A percentile compares a stretch with the other conserved stretches of the same genome.
phyloP scores from a whole-genome alignment of 2,888 invertebrate genomes.

The Pseudococcus longispinus region DNA sequence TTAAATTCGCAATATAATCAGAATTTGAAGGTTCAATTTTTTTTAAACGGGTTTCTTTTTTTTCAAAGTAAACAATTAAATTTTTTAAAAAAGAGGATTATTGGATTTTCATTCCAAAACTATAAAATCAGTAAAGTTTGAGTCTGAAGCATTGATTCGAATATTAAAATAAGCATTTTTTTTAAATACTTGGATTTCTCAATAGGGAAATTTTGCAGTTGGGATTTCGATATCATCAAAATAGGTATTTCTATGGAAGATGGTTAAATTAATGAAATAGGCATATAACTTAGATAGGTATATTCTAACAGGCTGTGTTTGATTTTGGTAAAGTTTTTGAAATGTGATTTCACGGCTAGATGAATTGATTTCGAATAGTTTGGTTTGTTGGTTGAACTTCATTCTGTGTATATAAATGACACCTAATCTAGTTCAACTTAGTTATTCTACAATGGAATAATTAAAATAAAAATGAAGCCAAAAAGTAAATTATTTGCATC shows the following conservation, averaged over 20 bases:
- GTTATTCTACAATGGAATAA: not conserved
- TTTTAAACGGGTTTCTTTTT: too few species aligned
- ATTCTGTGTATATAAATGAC: not conserved
- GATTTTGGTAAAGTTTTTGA: not conserved
- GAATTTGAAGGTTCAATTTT: too few species aligned
- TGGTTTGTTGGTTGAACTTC: not conserved
- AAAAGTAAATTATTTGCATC: not conserved
- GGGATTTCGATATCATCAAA: not conserved
- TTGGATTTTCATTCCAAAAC: too few species aligned
- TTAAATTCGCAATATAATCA: too few species aligned
- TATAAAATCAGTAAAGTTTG: too few species aligned
- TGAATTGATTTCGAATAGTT: not conserved
- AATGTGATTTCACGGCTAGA: slow-evolving; percentile 16
- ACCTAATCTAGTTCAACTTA: not conserved
- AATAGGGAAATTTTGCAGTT: not conserved
- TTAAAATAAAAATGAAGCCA: not conserved
- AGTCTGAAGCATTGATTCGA: too few species aligned
- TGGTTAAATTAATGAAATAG: not conserved
- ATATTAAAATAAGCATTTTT: too few species aligned
- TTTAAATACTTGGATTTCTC: too few species aligned
- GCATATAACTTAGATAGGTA: not conserved
- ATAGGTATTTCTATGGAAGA: not conserved
- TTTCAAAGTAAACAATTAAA: too few species aligned
- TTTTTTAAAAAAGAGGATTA: too few species aligned
- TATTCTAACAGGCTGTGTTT: not conserved